Evolutionary conservation across 1,140 invertebrate genomes (phyloP).

Genomic region (Andrena cerasifolii): DNA sequence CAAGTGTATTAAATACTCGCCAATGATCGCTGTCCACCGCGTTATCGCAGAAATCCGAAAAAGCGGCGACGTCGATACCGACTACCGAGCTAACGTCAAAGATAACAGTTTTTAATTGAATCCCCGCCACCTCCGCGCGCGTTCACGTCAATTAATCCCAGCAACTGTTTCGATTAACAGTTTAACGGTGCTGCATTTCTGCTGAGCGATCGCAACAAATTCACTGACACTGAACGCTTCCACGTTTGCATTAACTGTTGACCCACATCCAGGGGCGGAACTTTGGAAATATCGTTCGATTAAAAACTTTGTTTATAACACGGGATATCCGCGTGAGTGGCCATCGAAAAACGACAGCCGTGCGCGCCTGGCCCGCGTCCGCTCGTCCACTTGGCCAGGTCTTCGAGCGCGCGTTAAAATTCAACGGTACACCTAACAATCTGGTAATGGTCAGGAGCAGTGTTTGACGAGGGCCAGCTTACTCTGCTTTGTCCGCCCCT

Average conservation of each 20-base stretch:
- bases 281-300: conserved; percentile 40
- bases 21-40: too few relatives aligned
- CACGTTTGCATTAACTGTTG: conserved; percentile 15
- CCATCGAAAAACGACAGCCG: conserved; percentile 10
- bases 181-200: background rate
- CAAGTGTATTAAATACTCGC: too few relatives aligned
- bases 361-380: background rate
- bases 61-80: background rate
- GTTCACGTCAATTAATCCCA: conserved; percentile 2
- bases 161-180: background rate
- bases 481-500: background rate
- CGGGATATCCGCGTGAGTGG: background rate
- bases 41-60: too few relatives aligned
- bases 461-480: background rate
- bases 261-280: conserved; percentile 12
- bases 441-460: background rate
- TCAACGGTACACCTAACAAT: background rate
- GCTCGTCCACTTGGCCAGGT: background rate
- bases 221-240: background rate
- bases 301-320: conserved; percentile 48
- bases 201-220: conserved; percentile 16
- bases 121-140: background rate
- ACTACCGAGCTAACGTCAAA: background rate
- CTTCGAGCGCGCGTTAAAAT: background rate
- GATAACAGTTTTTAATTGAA: background rate